Evolutionary conservation across 2,797 vertebrate species (phyloP).

Genomic region (Aselliscus stoliczkanus): DNA sequence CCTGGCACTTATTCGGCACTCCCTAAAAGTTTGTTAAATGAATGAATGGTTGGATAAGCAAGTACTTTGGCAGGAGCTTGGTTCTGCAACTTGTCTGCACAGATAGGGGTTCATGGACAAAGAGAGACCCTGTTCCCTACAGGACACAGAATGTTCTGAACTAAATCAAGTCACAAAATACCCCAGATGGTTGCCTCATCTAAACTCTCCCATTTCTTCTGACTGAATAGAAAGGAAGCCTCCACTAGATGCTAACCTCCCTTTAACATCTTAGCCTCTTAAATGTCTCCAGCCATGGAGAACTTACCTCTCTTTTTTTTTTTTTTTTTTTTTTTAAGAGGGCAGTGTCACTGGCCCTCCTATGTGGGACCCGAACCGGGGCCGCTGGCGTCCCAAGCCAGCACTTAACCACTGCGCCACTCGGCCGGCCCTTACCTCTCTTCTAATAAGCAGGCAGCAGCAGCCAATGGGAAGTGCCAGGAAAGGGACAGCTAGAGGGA

Average conservation of each 20-base stretch:
- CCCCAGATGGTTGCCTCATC: background rate
- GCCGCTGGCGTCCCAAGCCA: too few relatives aligned
- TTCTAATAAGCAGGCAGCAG: background rate
- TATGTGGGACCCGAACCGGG: too few relatives aligned
- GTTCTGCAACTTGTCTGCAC: background rate
- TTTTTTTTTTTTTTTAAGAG: too few relatives aligned
- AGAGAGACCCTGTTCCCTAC: background rate
- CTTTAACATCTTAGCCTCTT: background rate
- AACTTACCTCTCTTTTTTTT: background rate
- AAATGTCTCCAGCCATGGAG: background rate
- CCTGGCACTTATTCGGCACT: background rate
- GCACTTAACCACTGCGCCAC: too few relatives aligned
- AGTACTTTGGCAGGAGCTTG: background rate
- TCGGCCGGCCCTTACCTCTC: background rate
- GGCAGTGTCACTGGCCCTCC: too few relatives aligned
- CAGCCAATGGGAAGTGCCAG: background rate
- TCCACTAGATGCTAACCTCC: background rate
- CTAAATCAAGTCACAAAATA: background rate
- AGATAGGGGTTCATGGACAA: background rate
- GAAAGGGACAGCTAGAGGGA: background rate
- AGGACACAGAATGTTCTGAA: background rate
- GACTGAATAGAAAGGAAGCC: background rate
- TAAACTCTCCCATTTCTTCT: background rate
- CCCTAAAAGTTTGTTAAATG: background rate
- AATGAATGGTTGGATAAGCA: background rate